Percentiles rank a stretch among this genome's conserved stretches.
Conservation (phyloP, 2,113 vertebrate species). For the Syngnathoides biaculeatus region DNA sequence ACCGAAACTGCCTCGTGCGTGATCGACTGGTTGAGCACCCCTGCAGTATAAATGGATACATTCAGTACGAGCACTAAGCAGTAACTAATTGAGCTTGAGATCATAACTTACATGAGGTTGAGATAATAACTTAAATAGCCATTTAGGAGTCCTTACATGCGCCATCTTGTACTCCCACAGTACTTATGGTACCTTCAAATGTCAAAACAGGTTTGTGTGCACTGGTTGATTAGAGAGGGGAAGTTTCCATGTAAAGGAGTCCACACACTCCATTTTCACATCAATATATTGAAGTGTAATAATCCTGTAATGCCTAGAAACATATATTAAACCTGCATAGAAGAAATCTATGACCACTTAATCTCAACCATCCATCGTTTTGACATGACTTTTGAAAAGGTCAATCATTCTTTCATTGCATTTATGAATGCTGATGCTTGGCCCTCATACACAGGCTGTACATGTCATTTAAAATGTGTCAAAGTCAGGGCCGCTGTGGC, state of each 20-base stretch:
- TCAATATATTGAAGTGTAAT: too few relatives aligned
- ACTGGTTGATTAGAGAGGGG: neutral
- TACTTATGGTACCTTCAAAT: neutral
- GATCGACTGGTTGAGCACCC: too few relatives aligned
- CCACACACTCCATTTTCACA: neutral
- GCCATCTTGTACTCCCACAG: neutral
- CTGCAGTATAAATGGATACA: too few relatives aligned
- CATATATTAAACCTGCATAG: neutral
- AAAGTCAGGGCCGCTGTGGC: constrained; percentile 13
- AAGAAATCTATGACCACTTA: neutral
- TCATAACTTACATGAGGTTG: neutral
- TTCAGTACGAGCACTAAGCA: too few relatives aligned
- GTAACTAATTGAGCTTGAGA: too few relatives aligned
- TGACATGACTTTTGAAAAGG: constrained; percentile 15
- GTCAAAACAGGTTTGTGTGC: neutral
- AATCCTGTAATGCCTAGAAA: neutral
- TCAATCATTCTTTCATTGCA: constrained; percentile 19
- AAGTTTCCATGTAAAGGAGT: neutral
- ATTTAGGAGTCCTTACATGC: neutral
- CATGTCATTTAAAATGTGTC: constrained; percentile 28
- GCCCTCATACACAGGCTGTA: constrained; percentile 12
- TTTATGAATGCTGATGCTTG: constrained; percentile 17
- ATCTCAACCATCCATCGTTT: constrained; percentile 16
- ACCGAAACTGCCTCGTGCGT: too few relatives aligned
- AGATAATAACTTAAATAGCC: neutral